Evolutionary conservation across 2,113 vertebrate species (phyloP).

Genomic region (Alces alces): DNA sequence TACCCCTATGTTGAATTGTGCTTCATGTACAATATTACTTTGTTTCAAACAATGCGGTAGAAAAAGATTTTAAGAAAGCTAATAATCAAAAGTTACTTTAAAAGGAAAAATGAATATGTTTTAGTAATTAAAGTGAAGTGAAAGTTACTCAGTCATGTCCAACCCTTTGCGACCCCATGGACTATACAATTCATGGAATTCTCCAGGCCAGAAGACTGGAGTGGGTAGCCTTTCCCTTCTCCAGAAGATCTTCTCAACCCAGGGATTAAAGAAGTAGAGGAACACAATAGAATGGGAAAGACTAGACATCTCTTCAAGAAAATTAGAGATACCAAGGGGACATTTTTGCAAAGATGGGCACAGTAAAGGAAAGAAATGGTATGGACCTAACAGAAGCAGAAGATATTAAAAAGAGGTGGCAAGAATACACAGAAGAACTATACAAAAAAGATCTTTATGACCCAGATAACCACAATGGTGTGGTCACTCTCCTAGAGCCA

Average conservation of each 20-base stretch:
- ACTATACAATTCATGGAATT: not conserved
- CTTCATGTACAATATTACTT: not conserved
- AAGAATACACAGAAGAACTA: not conserved
- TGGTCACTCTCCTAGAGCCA: not conserved
- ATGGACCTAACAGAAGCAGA: not conserved
- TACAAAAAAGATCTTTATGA: not conserved
- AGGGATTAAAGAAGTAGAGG: not conserved
- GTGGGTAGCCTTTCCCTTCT: not conserved
- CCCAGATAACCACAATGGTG: not conserved
- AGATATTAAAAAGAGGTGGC: not conserved
- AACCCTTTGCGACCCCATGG: not conserved
- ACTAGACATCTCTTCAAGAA: not conserved
- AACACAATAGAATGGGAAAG: not conserved
- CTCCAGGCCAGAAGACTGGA: not conserved
- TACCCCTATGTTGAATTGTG: not conserved
- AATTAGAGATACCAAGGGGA: not conserved
- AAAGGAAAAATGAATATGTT: not conserved
- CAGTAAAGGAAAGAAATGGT: not conserved
- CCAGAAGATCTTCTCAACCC: not conserved
- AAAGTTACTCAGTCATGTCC: not conserved
- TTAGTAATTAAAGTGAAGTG: not conserved
- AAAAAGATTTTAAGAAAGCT: not conserved
- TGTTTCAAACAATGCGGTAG: not conserved
- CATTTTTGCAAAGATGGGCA: not conserved
- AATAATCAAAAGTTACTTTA: not conserved